Evolutionary conservation across 1,140 invertebrate genomes (phyloP), one percentile per base, ranked within the genome.

Genomic region (Zaprionus taronus): DNA sequence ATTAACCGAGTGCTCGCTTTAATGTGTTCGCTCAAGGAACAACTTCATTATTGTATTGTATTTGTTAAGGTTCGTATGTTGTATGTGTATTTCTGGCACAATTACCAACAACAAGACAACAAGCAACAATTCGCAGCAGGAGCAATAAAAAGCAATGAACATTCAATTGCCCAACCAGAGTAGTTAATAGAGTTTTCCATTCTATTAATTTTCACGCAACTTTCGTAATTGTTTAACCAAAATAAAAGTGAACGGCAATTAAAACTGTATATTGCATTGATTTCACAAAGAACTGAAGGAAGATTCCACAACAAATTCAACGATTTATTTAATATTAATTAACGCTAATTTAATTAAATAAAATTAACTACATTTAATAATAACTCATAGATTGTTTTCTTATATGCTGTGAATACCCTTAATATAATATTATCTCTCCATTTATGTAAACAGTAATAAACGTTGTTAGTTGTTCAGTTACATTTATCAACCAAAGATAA

Each of bases 141-240:
- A 44, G 36, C 53, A 22, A 58, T 69, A 62, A 63, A 57, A 38
- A 26, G 60, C 31, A 22, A 66, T 82, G 26, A 66, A 61, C 55
- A 68, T 67, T 70, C 38, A 51, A 41, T 47, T 58, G 55, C 58
- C n/a, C 55, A 86, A 85, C 72, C 71, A 68, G 22, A 69, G 61
- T 44, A 57, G 20, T 15, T 60, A 64, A 76, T 44, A 65, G 24
- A 41, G 34, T 76, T 76, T 76, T 76, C 73, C 73, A 76, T 76
- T 76, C 73, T 76, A 71, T 65, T 76, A 65, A 76, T 78, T 87
- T 82, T 80, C 69, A 77, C 67, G 79, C 73, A 77, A 85, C 79
- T 82, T 90, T 89, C 86, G 85, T 80, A 89, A 90, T 83, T 81
- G 74, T 79, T 77, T 72, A 55, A 49, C 56, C 41, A 70, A 72